Evolutionary conservation across 2,113 vertebrate genomes (phyloP).

Genomic region (Plecturocebus donacophilus): DNA sequence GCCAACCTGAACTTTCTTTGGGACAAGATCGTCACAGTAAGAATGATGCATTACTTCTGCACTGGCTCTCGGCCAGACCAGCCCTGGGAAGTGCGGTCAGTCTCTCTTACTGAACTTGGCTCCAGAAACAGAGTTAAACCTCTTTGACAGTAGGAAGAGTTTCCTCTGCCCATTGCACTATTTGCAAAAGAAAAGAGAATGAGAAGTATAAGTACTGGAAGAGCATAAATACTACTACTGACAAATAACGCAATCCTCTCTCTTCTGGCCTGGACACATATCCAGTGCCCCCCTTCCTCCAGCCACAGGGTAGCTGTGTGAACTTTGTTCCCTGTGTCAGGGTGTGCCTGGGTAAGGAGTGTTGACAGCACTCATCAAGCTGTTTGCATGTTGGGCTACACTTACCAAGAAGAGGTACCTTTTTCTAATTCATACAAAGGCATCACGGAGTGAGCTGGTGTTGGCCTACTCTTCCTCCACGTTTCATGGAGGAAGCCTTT

Average conservation of each 20-base stretch:
- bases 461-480: not conserved
- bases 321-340: accelerated
- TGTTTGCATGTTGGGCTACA: no score
- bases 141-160: not conserved
- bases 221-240: not conserved
- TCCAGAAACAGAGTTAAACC: slow-evolving; percentile 71
- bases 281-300: not conserved
- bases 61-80: slow-evolving; percentile 45
- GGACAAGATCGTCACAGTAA: slow-evolving; percentile 66
- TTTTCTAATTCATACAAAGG: not conserved
- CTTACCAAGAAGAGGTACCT: accelerated
- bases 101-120: slow-evolving; percentile 58
- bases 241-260: not conserved
- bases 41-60: slow-evolving; percentile 62
- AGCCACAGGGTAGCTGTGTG: not conserved
- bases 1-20: slow-evolving; percentile 61
- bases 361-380: not conserved
- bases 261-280: not conserved
- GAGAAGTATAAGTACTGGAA: slow-evolving; percentile 48
- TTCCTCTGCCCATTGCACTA: slow-evolving; percentile 46
- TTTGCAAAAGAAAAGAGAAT: slow-evolving; percentile 55
- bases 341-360: accelerated
- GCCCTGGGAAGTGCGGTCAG: slow-evolving; percentile 24
- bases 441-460: not conserved
- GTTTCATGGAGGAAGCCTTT: not conserved